Base-by-base conservation (phyloP, 2,797 vertebrate species). In the Percopsis omiscomaycus region DNA sequence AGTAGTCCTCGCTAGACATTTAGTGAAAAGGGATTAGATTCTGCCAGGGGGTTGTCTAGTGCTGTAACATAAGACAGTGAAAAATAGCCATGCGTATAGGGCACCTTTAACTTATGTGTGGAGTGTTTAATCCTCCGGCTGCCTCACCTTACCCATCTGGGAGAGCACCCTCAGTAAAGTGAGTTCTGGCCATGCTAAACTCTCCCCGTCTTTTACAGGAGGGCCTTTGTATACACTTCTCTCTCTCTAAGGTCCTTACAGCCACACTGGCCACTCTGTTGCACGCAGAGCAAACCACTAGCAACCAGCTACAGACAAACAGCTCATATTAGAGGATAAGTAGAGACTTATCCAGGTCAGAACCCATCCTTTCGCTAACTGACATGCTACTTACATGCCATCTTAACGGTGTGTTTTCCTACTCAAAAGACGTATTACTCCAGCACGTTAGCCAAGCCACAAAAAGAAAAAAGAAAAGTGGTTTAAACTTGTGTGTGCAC, bases 251-350 rank as follows among this genome's bases (percentile, higher is more conserved):
- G 63, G 62, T 75, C 57, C 51, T 59, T 57, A 45, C 57, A 66
- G 6, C 37, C 68, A 88, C 85, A 89, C 74, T 37, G 64, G 47
- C 54, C 44, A 73, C 78, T 82, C 72, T 85, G 83, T 90, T 89
- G 71, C 55, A 54, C 66, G 68, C 70, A 53, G 57, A 72, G 65
- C 12, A 28, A 74, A 79, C 74, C 70, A 81, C 79, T 80, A 58
- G 64, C 61, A 66, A 46, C 30, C 29, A 22, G 61, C 74, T 60
- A 65, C 48, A 63, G 57, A 49, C 64, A 59, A 75, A 56, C 60
- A 68, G 63, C 66, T 74, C 13, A 12, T n/a, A 76, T 45, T 14
- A 59, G 55, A 71, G 64, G 29, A 42, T 37, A 27, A 74, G 63
- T 22, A 58, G 52, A 50, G 50, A 76, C 61, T 78, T 59, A 37